A percentile compares a stretch with the other conserved stretches of the same genome.
These are phyloP conservation scores for Hypsibius dujardini DNA, from an alignment of 1,140 invertebrate genomes.

Conservation along the genomic window DNA sequence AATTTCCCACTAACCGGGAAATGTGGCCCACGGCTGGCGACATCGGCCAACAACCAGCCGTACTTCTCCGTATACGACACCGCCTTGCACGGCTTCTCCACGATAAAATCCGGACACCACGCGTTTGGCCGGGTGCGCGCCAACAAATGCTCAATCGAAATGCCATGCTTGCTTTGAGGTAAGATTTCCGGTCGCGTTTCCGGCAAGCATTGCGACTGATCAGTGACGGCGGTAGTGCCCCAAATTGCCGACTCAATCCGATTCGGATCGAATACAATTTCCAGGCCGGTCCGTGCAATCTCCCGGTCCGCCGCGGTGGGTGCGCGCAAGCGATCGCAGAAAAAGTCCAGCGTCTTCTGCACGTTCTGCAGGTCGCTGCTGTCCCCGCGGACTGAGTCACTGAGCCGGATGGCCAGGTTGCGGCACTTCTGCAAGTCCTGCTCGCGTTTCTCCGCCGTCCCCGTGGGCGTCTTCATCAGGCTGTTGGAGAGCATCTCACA, in stretches of 20 bases:
- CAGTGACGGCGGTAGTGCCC: neutral
- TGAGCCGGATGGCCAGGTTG: slow-evolving; percentile 2
- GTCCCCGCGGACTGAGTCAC: neutral
- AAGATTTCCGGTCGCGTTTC: neutral
- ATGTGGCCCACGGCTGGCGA: neutral
- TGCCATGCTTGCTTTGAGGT: neutral
- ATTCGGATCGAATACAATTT: slow-evolving; percentile 3
- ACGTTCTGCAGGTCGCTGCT: neutral
- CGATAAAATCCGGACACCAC: neutral
- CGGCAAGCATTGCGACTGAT: neutral
- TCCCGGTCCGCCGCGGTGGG: neutral
- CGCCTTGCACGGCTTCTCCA: neutral
- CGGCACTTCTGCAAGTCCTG: slow-evolving; percentile 10
- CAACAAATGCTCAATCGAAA: neutral
- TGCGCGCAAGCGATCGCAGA: neutral
- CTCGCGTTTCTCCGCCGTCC: neutral
- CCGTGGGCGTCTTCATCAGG: neutral
- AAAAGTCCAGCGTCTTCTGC: neutral
- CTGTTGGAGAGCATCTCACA: slow-evolving; percentile 17
- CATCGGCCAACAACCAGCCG: neutral
- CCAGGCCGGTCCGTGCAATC: neutral
- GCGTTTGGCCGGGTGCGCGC: neutral
- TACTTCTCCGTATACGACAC: neutral
- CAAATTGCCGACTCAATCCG: slow-evolving; percentile 6
- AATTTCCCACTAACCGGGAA: neutral